A percentile compares a stretch with the other conserved stretches of the same genome.
phyloP scores from a whole-genome alignment of 1,140 invertebrate species.

The Bombus affinis region DNA sequence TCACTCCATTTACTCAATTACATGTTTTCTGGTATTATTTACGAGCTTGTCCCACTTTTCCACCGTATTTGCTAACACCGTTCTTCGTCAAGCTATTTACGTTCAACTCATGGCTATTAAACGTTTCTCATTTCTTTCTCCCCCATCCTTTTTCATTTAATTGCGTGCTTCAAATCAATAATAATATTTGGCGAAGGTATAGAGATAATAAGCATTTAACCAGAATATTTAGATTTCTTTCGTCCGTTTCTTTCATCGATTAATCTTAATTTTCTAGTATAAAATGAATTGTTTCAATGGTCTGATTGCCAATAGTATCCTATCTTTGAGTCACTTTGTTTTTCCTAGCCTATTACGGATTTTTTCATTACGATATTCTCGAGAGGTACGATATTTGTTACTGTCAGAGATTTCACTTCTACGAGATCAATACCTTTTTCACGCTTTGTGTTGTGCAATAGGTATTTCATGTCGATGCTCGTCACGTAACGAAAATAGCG shows the following conservation, averaged over 20 bases:
- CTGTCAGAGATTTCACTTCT: not conserved
- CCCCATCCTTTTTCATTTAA: no score
- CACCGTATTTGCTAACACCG: not conserved
- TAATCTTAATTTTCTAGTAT: not conserved
- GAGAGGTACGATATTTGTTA: not conserved
- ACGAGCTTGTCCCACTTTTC: constrained; percentile 12
- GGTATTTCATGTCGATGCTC: not conserved
- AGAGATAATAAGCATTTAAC: no score
- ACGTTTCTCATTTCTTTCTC: not conserved
- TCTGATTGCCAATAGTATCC: not conserved
- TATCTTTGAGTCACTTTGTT: not conserved
- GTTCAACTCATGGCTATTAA: no score
- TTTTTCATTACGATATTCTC: not conserved
- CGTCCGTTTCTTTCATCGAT: not conserved
- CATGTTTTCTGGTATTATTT: not conserved
- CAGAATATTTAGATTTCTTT: not conserved
- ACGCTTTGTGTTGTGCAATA: not conserved
- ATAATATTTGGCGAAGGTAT: not conserved
- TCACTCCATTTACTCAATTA: constrained; percentile 11
- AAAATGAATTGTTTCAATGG: not conserved
- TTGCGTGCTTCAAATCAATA: not conserved
- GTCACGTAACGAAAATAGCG: not conserved
- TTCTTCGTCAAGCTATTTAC: not conserved
- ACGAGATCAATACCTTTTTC: not conserved
- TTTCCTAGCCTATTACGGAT: not conserved